Evolutionary conservation across 2,888 invertebrate genomes (phyloP).

Genomic region (Lasioglossum morio): DNA sequence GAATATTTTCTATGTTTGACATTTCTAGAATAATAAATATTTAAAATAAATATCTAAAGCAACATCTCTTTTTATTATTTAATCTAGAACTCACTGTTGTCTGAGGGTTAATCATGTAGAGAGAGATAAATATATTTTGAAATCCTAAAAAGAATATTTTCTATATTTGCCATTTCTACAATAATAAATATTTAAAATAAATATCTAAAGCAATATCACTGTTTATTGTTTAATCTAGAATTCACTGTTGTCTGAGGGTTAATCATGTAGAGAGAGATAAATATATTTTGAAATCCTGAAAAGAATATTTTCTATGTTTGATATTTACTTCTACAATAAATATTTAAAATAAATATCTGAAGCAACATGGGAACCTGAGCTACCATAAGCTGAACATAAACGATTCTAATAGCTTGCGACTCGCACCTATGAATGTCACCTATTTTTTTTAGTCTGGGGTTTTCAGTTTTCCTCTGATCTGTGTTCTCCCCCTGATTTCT

Average conservation of each 20-base stretch:
- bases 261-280: neutral
- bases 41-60: too few relatives aligned
- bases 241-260: too few relatives aligned
- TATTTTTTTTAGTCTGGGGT: conserved; percentile 39
- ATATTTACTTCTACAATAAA: conserved; percentile 2
- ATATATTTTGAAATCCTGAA: conserved; percentile 31
- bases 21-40: neutral
- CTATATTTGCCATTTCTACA: too few relatives aligned
- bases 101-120: too few relatives aligned
- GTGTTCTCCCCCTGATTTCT: conserved; percentile 37
- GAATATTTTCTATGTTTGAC: conserved; percentile 23
- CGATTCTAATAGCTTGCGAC: conserved; percentile 51
- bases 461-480: conserved; percentile 45
- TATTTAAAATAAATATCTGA: neutral
- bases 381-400: conserved; percentile 31
- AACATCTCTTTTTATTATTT: too few relatives aligned
- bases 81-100: too few relatives aligned
- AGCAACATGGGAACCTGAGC: conserved; percentile 22
- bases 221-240: too few relatives aligned
- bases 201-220: too few relatives aligned
- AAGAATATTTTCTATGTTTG: conserved; percentile 20
- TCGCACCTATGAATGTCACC: conserved; percentile 40
- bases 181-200: too few relatives aligned
- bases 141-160: too few relatives aligned
- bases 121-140: too few relatives aligned